A percentile compares a stretch with the other conserved stretches of the same genome.
These are phyloP conservation scores for Halcyon leucocephala DNA, from an alignment of 2,797 vertebrate species.

Conservation along the genomic window DNA sequence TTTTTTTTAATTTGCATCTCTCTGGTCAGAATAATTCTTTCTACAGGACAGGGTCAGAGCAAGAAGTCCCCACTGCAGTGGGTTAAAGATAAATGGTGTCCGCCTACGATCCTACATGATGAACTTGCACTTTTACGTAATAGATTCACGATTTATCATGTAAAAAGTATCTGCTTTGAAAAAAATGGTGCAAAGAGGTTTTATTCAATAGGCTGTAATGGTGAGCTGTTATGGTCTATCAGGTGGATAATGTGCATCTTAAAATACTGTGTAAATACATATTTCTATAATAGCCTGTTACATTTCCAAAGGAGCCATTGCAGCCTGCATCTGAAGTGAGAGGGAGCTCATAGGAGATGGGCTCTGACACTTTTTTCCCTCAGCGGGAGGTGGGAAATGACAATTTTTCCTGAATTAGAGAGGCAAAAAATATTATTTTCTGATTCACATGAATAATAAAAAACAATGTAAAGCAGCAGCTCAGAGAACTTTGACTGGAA, in stretches of 20 bases:
- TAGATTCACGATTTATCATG: neutral
- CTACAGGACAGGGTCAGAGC: neutral
- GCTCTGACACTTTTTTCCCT: constrained; percentile 25
- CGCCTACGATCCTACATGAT: rapidly evolving
- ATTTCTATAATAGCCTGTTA: constrained; percentile 67
- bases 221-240: constrained; percentile 70
- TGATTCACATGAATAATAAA: constrained; percentile 62
- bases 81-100: neutral
- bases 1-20: neutral
- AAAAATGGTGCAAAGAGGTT: constrained; percentile 40
- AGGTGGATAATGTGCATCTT: constrained; percentile 70
- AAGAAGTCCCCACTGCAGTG: neutral
- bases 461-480: constrained; percentile 43
- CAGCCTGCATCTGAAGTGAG: constrained; percentile 47
- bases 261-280: constrained; percentile 76
- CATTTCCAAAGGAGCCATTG: constrained; percentile 62
- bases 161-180: constrained; percentile 42
- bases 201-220: constrained; percentile 67
- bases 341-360: constrained; percentile 43
- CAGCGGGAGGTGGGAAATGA: constrained; percentile 38
- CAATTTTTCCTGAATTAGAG: constrained; percentile 63
- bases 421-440: constrained; percentile 58
- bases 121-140: neutral
- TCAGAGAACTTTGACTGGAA: constrained; percentile 40
- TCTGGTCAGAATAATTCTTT: constrained; percentile 4